These are phyloP conservation scores for Eupithecia inturbata DNA, from an alignment of 2,888 invertebrate species.

Conservation along the genomic window DNA sequence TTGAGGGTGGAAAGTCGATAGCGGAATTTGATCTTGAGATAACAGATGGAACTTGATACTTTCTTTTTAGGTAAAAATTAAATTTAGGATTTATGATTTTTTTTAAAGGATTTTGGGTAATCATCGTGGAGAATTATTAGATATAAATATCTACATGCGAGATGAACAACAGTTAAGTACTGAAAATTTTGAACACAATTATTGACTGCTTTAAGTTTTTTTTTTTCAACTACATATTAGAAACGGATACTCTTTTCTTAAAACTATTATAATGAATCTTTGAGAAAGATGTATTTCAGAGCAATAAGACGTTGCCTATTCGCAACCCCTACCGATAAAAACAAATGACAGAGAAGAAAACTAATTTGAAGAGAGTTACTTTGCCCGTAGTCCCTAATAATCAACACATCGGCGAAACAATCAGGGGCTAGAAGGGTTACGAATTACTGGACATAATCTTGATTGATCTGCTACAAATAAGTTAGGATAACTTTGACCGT, in stretches of 20 bases:
- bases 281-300: not conserved
- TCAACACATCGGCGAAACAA: conserved; percentile 77
- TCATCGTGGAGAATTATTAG: not conserved
- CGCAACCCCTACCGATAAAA: conserved; percentile 34
- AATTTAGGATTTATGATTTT: not conserved
- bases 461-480: conserved; percentile 82
- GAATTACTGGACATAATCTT: conserved; percentile 79
- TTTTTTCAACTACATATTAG: not conserved
- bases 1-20: conserved; percentile 43
- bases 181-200: not conserved
- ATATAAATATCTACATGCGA: not conserved
- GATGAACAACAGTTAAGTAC: not conserved
- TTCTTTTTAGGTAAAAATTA: conserved; percentile 5
- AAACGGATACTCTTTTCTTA: not conserved
- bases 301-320: not conserved
- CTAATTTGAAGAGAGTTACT: conserved; percentile 53
- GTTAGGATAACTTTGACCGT: conserved; percentile 55
- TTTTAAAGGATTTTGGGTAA: not conserved
- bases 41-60: conserved; percentile 50
- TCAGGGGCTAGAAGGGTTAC: conserved; percentile 70
- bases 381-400: conserved; percentile 71
- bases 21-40: conserved; percentile 39
- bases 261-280: not conserved
- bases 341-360: conserved; percentile 54
- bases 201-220: not conserved